Conservation (phyloP, 2,113 vertebrate species). For the Tautogolabrus adspersus region DNA sequence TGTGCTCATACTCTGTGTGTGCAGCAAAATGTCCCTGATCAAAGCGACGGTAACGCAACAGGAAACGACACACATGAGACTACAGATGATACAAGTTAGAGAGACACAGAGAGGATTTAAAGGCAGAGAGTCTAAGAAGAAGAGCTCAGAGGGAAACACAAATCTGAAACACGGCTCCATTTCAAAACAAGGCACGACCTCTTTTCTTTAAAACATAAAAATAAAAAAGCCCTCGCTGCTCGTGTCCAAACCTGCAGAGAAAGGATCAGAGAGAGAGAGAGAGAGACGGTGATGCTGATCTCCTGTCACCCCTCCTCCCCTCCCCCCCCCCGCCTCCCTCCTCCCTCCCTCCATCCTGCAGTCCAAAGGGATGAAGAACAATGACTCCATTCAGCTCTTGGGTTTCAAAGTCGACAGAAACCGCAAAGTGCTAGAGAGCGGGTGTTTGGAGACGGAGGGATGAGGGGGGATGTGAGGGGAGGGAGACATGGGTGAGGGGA, state of each 20-base stretch:
- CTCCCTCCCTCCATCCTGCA: constrained; percentile 21
- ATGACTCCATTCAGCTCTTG: constrained; percentile 79
- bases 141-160: constrained; percentile 3
- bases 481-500: background rate
- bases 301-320: constrained; percentile 25
- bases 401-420: constrained; percentile 75
- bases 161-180: constrained; percentile 2
- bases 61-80: constrained; percentile 23
- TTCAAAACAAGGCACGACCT: constrained; percentile 43
- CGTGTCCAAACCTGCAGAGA: constrained; percentile 59
- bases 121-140: constrained; percentile 17
- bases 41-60: constrained; percentile 31
- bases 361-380: constrained; percentile 69
- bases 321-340: background rate
- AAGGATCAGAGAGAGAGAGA: constrained; percentile 25
- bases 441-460: constrained; percentile 45
- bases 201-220: background rate
- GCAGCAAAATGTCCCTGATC: constrained; percentile 19
- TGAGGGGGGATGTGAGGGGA: background rate
- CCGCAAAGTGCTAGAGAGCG: constrained; percentile 60
- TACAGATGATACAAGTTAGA: constrained; percentile 31
- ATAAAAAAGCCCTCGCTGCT: background rate
- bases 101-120: constrained; percentile 12
- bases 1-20: background rate
- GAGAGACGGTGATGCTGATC: constrained; percentile 53